A percentile compares a stretch with the other conserved stretches of the same genome.
Conservation (phyloP, 2,113 vertebrate species). For the Oncorhynchus masou region DNA sequence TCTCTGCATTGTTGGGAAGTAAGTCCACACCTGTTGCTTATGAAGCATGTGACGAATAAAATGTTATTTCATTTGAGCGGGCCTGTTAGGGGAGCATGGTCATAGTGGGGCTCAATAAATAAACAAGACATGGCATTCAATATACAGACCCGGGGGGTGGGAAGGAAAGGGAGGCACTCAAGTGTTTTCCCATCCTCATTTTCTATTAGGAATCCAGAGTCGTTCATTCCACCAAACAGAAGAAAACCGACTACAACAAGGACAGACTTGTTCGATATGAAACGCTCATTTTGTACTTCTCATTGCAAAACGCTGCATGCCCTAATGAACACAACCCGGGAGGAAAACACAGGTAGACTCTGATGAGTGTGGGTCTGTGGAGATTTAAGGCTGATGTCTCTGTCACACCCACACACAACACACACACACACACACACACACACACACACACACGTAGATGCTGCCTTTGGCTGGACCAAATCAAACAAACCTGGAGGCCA, state of each 20-base stretch:
- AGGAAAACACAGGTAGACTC: not conserved
- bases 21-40: too few relatives aligned
- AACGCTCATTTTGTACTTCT: too few relatives aligned
- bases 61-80: too few relatives aligned
- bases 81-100: too few relatives aligned
- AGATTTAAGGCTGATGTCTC: not conserved
- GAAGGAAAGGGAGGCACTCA: not conserved
- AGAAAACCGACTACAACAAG: not conserved
- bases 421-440: not conserved
- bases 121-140: slow-evolving; percentile 2
- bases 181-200: not conserved
- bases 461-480: slow-evolving; percentile 23
- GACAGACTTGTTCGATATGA: not conserved
- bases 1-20: too few relatives aligned
- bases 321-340: too few relatives aligned
- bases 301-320: too few relatives aligned
- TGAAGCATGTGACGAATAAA: too few relatives aligned
- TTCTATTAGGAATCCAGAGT: too few relatives aligned
- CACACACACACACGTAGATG: slow-evolving; percentile 2
- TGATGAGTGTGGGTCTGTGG: not conserved
- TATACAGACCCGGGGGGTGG: not conserved
- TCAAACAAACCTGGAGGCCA: slow-evolving; percentile 49
- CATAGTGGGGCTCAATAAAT: not conserved
- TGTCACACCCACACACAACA: not conserved
- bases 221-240: too few relatives aligned